A percentile compares a stretch with the other conserved stretches of the same genome.
Conservation (phyloP, 2,888 invertebrate genomes). For the Pecten maximus region DNA sequence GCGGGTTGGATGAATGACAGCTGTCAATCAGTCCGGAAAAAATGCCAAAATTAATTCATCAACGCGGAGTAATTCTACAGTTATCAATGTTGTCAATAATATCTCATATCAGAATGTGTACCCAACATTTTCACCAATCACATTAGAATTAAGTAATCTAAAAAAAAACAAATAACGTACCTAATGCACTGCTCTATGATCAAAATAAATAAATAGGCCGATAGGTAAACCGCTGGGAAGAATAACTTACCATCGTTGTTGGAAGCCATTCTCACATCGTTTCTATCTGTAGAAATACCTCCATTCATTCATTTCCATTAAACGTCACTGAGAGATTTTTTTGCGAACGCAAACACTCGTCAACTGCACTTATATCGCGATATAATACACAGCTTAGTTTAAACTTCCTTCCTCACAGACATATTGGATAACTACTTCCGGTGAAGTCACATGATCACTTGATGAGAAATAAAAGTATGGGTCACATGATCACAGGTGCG, state of each 20-base stretch:
- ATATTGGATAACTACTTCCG: slow-evolving; percentile 28
- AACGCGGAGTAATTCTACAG: background rate
- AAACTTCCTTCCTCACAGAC: slow-evolving; percentile 28
- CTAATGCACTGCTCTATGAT: background rate
- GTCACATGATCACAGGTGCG: background rate
- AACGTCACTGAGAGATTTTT: background rate
- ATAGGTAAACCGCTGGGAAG: too few species aligned
- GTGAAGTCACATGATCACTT: slow-evolving; percentile 13
- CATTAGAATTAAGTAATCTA: too few species aligned
- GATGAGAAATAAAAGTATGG: background rate
- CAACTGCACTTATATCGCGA: background rate
- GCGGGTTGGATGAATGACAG: background rate
- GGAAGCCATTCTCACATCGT: slow-evolving; percentile 15
- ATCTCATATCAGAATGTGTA: background rate
- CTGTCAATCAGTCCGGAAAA: background rate
- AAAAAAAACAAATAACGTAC: too few species aligned
- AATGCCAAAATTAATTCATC: background rate
- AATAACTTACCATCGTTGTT: slow-evolving; percentile 16
- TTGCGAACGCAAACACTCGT: background rate
- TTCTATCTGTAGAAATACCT: background rate
- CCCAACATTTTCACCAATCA: background rate
- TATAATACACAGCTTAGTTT: slow-evolving; percentile 11
- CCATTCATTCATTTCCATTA: background rate
- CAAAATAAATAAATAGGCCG: background rate
- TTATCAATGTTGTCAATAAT: background rate